A percentile compares a stretch with the other conserved stretches of the same genome.
Conservation (phyloP, 1,140 invertebrate species). For the Pomacea maculata region DNA sequence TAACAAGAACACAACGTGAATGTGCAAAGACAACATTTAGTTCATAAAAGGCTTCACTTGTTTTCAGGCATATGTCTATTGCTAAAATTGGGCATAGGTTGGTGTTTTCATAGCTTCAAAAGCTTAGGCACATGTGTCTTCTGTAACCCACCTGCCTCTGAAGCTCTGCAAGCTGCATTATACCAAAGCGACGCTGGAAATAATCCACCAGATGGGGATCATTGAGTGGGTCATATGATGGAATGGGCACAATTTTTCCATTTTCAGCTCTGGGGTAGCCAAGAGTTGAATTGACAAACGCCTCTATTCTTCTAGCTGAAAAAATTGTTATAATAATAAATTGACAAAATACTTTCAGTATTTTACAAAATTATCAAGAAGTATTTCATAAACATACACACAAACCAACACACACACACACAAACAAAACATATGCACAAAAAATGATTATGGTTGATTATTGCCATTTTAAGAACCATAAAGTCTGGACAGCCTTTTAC, state of each 20-base stretch:
- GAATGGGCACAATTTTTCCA: constrained; percentile 43
- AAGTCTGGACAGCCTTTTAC: no score
- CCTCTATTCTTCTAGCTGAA: constrained; percentile 38
- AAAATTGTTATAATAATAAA: background rate
- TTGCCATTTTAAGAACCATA: no score
- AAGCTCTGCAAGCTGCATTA: constrained; percentile 40
- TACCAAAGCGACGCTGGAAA: constrained; percentile 60
- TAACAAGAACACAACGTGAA: no score
- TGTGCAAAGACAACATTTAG: no score
- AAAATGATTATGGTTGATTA: background rate
- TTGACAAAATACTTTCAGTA: background rate
- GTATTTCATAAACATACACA: background rate
- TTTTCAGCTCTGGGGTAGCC: constrained; percentile 43
- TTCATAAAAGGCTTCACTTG: no score
- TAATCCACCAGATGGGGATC: constrained; percentile 64
- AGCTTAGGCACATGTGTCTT: no score
- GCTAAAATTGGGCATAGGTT: no score
- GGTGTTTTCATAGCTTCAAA: no score
- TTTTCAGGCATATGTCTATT: no score
- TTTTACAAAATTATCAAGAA: background rate
- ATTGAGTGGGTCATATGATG: constrained; percentile 60
- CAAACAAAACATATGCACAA: background rate
- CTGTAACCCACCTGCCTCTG: constrained; percentile 25
- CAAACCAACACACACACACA: background rate
- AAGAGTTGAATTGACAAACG: constrained; percentile 43